These are phyloP conservation scores for Pseudocheirus occidentalis DNA, from an alignment of 2,797 vertebrate genomes.

Conservation along the genomic window DNA sequence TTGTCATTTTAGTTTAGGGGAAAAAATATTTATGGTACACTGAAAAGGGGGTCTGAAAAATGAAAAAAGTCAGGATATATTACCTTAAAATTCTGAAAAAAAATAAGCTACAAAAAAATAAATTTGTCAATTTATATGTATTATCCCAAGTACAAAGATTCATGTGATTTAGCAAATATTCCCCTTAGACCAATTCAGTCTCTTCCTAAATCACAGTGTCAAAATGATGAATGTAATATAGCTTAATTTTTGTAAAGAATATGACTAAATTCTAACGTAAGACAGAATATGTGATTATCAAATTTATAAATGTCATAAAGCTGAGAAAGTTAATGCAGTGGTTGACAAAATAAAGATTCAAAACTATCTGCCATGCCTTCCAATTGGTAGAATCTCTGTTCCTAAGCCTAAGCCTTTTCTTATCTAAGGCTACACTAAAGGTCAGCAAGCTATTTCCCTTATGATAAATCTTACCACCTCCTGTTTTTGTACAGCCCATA, in stretches of 20 bases:
- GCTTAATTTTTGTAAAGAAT: not conserved
- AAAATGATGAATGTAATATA: not conserved
- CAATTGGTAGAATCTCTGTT: not conserved
- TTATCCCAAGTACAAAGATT: not conserved
- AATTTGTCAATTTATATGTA: not conserved
- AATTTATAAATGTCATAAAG: not conserved
- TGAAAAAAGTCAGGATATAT: not conserved
- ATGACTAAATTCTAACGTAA: not conserved
- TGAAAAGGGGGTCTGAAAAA: not conserved
- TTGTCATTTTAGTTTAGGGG: not conserved
- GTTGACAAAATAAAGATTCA: not conserved
- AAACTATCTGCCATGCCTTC: not conserved
- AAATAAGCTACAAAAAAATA: not conserved
- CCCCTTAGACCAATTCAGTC: not conserved
- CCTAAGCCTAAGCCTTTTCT: not conserved
- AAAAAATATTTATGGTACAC: not conserved
- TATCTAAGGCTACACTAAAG: not conserved
- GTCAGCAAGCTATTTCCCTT: not conserved
- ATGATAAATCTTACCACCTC: not conserved
- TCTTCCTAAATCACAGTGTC: not conserved
- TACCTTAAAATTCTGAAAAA: not conserved
- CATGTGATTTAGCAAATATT: not conserved
- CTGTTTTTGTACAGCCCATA: not conserved
- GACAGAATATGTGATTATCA: not conserved
- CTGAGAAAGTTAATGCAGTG: not conserved